Evolutionary conservation across 2,113 vertebrate genomes (phyloP), one percentile per base, ranked within the genome.

Genomic region (Percina caprodes): DNA sequence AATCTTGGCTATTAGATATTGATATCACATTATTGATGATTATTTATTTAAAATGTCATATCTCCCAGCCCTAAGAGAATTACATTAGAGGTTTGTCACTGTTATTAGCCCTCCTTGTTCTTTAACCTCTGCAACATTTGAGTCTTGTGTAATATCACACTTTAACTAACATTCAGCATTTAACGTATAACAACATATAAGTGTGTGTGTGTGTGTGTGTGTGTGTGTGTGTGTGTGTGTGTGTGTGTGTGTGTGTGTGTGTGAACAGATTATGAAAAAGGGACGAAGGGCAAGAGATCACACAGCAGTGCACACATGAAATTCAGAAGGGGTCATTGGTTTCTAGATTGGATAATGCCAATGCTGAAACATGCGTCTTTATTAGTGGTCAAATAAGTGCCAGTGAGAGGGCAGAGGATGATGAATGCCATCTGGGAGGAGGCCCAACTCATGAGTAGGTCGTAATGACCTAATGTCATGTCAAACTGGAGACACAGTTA

Each of bases 321-420:
- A 84, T 77, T 73, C 3, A 3, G 48, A 42, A 51, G 58, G 58
- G 33, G 70, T 68, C 68, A 77, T 26, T 51, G 35, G 51, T 48
- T 59, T 74, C 51, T 60, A 68, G 66, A 80, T 68, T 79, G 69
- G 77, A 72, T 81, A 91, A 77, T 69, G 63, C 73, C 69, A 85
- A 15, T 13, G 58, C 59, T 58, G 21, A 52, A 74, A 63, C 35
- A 26, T 54, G 48, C 26, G 55, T 74, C 79, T 76, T 85, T 79
- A 77, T 90, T 62, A 77, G 30, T 51, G 14, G 77, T 88, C 83
- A 80, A n/a, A 55, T 63, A 55, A 56, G 55, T 48, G 67, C 15
- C 24, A 30, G 21, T 56, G 78, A 61, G 74, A 80, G 65, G 46
- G 55, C 30, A 24, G 4, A 0, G 33, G 68, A 61, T 75, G 80